phyloP scores from a whole-genome alignment of 2,797 vertebrate genomes.

The Odontamblyopus rebecca region DNA sequence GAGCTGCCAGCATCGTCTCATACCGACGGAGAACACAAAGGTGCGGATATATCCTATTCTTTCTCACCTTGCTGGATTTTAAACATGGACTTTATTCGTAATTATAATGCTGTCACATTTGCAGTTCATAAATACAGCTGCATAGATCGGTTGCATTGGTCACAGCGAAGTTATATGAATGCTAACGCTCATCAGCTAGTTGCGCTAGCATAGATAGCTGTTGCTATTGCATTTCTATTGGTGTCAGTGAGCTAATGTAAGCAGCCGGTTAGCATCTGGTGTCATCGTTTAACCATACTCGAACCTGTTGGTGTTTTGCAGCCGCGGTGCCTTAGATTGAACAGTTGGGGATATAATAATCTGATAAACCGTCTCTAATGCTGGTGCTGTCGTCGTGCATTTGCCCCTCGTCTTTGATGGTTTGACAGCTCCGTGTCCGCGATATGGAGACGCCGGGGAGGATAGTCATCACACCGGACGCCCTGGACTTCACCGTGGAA shows the following conservation, averaged over 20 bases:
- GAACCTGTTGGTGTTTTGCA: background rate
- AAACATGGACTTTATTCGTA: constrained; percentile 4
- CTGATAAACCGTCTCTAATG: background rate
- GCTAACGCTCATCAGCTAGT: constrained; percentile 43
- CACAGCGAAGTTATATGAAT: constrained; percentile 24
- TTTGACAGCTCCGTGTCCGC: constrained; percentile 73
- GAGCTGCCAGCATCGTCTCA: constrained; percentile 62
- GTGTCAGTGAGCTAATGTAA: constrained; percentile 50
- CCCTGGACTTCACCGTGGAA: constrained; percentile 94
- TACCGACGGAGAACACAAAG: constrained; percentile 57
- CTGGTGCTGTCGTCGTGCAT: constrained; percentile 26
- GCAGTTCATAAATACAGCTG: constrained; percentile 1
- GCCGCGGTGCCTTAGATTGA: background rate
- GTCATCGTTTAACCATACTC: constrained; percentile 20
- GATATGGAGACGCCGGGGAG: constrained; percentile 78
- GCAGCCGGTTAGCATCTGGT: constrained; percentile 60
- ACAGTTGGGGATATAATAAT: background rate
- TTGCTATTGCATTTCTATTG: constrained; percentile 34
- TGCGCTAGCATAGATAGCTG: constrained; percentile 42
- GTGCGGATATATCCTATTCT: constrained; percentile 42
- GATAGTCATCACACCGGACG: constrained; percentile 69
- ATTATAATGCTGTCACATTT: constrained; percentile 14
- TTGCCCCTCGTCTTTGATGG: constrained; percentile 35
- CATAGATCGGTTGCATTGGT: constrained; percentile 13
- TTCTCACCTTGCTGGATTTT: background rate